phyloP scores from a whole-genome alignment of 2,113 vertebrate genomes.

The Psilopogon haemacephalus region DNA sequence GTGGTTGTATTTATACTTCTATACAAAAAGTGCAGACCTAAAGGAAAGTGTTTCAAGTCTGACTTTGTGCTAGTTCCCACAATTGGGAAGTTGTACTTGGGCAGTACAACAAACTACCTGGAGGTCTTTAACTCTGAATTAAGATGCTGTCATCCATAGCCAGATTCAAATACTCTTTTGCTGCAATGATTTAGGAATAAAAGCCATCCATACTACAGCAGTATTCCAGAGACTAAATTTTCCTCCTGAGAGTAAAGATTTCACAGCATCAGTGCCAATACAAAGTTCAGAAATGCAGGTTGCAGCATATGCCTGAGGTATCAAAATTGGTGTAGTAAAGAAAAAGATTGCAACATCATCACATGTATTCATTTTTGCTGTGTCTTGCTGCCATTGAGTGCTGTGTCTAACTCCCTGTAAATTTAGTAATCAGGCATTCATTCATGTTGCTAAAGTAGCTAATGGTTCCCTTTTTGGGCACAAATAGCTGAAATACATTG shows the following conservation, averaged over 20 bases:
- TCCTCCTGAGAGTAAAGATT: neutral
- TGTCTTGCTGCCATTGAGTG: constrained; percentile 19
- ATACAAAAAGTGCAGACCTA: neutral
- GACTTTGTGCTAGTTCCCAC: neutral
- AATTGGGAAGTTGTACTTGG: neutral
- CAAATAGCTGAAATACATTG: constrained; percentile 12
- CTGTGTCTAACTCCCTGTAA: constrained; percentile 11
- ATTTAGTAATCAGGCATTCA: constrained; percentile 39
- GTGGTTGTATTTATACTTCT: neutral
- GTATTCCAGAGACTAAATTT: neutral
- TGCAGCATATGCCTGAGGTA: neutral
- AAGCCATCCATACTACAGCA: neutral
- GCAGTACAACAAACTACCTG: neutral
- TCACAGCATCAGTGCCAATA: neutral
- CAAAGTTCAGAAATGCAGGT: constrained; percentile 13
- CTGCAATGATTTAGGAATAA: neutral
- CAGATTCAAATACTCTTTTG: neutral
- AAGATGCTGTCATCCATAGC: neutral
- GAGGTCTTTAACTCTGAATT: neutral
- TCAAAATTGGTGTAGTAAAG: constrained; percentile 9
- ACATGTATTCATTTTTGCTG: constrained; percentile 16
- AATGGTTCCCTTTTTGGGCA: constrained; percentile 6
- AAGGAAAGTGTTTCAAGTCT: neutral
- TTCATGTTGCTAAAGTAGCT: constrained; percentile 28
- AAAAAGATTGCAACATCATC: constrained; percentile 38